Evolutionary conservation across 2,797 vertebrate species (phyloP).

Genomic region (Anabacerthia variegaticeps): DNA sequence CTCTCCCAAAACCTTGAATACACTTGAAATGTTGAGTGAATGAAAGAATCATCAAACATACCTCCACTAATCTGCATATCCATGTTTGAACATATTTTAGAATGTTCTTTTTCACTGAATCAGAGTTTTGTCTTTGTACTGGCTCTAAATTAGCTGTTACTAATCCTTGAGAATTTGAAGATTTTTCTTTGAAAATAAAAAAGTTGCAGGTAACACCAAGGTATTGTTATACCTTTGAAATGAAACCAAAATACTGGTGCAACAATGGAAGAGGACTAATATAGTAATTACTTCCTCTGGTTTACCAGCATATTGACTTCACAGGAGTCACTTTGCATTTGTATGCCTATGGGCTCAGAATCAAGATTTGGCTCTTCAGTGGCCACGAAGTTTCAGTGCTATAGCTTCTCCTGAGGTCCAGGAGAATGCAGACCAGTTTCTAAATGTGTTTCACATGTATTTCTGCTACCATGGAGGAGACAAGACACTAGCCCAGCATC

Average conservation of each 20-base stretch:
- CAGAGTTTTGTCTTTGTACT: neutral
- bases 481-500: neutral
- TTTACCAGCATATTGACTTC: neutral
- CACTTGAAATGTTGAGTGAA: neutral
- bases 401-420: neutral
- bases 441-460: neutral
- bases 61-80: neutral
- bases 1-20: neutral
- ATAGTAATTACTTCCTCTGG: neutral
- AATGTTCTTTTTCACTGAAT: neutral
- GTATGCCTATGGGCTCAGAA: neutral
- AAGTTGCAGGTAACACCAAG: neutral
- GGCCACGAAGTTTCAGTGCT: neutral
- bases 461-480: neutral
- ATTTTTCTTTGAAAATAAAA: neutral
- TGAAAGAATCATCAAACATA: accelerated
- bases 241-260: neutral
- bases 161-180: neutral
- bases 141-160: neutral
- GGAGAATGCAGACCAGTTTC: neutral
- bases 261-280: neutral
- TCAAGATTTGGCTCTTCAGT: neutral
- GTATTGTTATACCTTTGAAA: neutral
- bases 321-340: neutral
- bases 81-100: neutral